A percentile compares a stretch with the other conserved stretches of the same genome.
These are phyloP conservation scores for Percopsis transmontana DNA, from an alignment of 2,113 vertebrate species.

Conservation along the genomic window DNA sequence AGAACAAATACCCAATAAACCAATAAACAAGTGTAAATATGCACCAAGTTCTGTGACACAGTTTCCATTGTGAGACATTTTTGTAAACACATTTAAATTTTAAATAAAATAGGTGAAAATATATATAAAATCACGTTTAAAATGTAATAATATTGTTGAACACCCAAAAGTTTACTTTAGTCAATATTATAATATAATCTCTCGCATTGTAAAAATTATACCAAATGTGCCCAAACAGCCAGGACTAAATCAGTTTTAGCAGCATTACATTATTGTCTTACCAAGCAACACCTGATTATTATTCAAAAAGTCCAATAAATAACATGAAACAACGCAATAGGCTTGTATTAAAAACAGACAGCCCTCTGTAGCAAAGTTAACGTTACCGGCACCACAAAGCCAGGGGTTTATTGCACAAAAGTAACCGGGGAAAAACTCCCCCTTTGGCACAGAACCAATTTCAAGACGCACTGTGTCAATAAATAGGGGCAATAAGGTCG, in stretches of 20 bases:
- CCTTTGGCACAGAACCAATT: slow-evolving; percentile 44
- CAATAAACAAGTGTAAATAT: slow-evolving; percentile 38
- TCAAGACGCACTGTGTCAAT: background rate
- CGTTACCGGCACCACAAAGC: slow-evolving; percentile 12
- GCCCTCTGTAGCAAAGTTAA: slow-evolving; percentile 44
- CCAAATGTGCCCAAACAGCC: slow-evolving; percentile 42
- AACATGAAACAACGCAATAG: slow-evolving; percentile 7
- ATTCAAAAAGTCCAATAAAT: slow-evolving; percentile 40
- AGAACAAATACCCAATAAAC: slow-evolving; percentile 20
- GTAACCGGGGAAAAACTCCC: slow-evolving; percentile 34
- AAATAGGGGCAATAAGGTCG: background rate
- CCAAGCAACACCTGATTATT: slow-evolving; percentile 44
- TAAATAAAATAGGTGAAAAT: slow-evolving; percentile 47
- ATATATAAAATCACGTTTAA: slow-evolving; percentile 31
- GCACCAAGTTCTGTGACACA: slow-evolving; percentile 6
- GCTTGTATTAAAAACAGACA: slow-evolving; percentile 38
- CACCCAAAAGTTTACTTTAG: slow-evolving; percentile 39
- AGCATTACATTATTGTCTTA: slow-evolving; percentile 43
- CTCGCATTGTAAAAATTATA: slow-evolving; percentile 38
- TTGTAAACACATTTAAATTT: slow-evolving; percentile 56
- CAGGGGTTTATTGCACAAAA: slow-evolving; percentile 59
- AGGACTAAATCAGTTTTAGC: slow-evolving; percentile 51
- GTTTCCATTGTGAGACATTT: slow-evolving; percentile 9
- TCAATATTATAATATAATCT: slow-evolving; percentile 29
- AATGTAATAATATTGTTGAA: slow-evolving; percentile 40